phyloP scores from a whole-genome alignment of 2,888 invertebrate genomes.

The Heteromyza rotundicornis region DNA sequence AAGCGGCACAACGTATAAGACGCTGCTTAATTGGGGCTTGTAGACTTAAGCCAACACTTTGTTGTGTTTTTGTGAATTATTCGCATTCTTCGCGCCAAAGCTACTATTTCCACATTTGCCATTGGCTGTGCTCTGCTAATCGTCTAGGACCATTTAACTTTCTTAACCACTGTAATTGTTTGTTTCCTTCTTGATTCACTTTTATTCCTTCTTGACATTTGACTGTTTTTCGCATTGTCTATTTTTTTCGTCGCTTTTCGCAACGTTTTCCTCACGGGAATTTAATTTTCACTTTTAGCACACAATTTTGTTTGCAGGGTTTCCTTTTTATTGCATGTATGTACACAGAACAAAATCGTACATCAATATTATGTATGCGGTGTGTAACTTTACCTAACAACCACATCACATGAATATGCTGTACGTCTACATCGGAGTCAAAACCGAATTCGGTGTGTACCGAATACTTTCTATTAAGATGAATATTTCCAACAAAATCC shows the following conservation, averaged over 20 bases:
- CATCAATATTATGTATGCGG: no score
- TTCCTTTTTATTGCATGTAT: no score
- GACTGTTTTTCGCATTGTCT: background rate
- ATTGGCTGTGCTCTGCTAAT: background rate
- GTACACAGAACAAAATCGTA: no score
- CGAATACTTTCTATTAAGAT: no score
- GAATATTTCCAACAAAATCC: no score
- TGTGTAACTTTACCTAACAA: no score
- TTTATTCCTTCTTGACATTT: background rate
- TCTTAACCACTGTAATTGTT: background rate
- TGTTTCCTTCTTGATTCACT: background rate
- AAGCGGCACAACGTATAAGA: background rate
- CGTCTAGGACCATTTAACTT: constrained; percentile 6
- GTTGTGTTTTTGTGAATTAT: background rate
- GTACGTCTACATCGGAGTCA: no score
- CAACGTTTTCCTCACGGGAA: background rate
- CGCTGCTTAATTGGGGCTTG: background rate
- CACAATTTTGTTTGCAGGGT: no score
- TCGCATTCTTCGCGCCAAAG: background rate
- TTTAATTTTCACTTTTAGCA: no score
- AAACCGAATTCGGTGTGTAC: no score
- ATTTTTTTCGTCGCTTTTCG: background rate
- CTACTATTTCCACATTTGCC: background rate
- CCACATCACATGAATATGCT: no score
- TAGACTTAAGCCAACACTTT: background rate